Evolutionary conservation across 1,140 invertebrate genomes (phyloP).

Genomic region (Drosophila orosa): DNA sequence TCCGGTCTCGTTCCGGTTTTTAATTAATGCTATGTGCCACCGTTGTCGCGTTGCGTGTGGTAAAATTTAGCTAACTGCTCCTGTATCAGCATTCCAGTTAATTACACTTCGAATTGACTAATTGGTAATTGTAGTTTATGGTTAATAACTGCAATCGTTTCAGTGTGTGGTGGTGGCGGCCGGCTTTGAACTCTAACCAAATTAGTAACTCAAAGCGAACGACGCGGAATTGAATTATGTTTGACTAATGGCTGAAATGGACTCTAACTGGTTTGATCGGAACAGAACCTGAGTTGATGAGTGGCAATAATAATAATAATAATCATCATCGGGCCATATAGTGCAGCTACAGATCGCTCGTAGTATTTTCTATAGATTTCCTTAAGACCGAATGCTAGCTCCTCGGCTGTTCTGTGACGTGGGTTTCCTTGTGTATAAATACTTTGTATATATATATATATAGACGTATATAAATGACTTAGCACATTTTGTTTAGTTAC

Average conservation of each 20-base stretch:
- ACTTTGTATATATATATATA: constrained; percentile 70
- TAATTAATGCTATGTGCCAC: constrained; percentile 61
- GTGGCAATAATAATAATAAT: constrained; percentile 13
- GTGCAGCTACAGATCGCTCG: constrained; percentile 23
- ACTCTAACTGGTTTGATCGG: constrained; percentile 20
- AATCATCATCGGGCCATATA: constrained; percentile 13
- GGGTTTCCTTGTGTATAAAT: constrained; percentile 49
- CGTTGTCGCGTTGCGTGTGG: constrained; percentile 42
- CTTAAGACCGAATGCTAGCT: constrained; percentile 4
- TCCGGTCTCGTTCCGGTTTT: constrained; percentile 25
- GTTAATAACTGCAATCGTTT: constrained; percentile 64
- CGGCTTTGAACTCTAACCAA: constrained; percentile 34
- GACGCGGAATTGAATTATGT: constrained; percentile 34
- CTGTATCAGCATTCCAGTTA: constrained; percentile 60
- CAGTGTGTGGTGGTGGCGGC: constrained; percentile 36
- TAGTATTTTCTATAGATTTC: background rate
- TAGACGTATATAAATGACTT: constrained; percentile 80
- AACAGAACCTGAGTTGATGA: constrained; percentile 43
- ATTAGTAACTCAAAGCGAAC: constrained; percentile 30
- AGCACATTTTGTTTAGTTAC: constrained; percentile 75
- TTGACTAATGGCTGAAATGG: constrained; percentile 33
- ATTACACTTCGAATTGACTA: constrained; percentile 79
- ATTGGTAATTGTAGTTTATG: constrained; percentile 73
- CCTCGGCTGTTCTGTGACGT: constrained; percentile 34
- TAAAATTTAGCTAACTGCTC: constrained; percentile 72